Conservation (phyloP, 2,797 vertebrate species). For the Lophius americanus region DNA sequence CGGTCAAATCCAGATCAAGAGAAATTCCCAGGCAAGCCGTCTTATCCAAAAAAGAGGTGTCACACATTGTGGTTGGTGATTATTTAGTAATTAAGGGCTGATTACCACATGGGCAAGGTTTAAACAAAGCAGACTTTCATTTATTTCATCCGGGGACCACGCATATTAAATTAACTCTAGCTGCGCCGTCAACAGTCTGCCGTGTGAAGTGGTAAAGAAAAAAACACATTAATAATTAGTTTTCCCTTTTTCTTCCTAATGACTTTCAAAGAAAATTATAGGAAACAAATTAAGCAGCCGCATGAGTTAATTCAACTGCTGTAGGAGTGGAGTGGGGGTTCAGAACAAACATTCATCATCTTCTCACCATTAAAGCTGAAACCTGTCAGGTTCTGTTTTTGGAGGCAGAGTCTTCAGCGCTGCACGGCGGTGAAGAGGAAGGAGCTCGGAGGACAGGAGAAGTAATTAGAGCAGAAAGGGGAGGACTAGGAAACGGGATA, state of each 20-base stretch:
- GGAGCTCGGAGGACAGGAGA: conserved; percentile 6
- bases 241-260: conserved; percentile 30
- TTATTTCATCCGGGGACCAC: conserved; percentile 31
- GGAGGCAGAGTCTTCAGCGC: neutral
- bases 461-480: conserved; percentile 13
- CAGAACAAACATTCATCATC: conserved; percentile 13
- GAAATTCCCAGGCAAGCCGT: conserved; percentile 15
- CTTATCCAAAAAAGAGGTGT: conserved; percentile 19
- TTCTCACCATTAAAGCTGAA: neutral
- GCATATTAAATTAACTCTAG: conserved; percentile 36
- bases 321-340: neutral
- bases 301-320: conserved; percentile 28
- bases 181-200: conserved; percentile 5
- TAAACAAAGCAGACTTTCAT: conserved; percentile 42
- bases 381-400: conserved; percentile 10
- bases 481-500: conserved; percentile 18
- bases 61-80: conserved; percentile 37
- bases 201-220: conserved; percentile 26
- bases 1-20: conserved; percentile 21
- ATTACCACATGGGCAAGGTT: conserved; percentile 49
- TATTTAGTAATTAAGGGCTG: conserved; percentile 49
- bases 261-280: conserved; percentile 17
- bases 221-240: conserved; percentile 32
- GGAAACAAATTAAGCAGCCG: conserved; percentile 16
- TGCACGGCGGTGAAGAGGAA: conserved; percentile 7